Evolutionary conservation across 1,140 invertebrate genomes (phyloP), one percentile per base, ranked within the genome.

Genomic region (Trachymyrmex cornetzi): DNA sequence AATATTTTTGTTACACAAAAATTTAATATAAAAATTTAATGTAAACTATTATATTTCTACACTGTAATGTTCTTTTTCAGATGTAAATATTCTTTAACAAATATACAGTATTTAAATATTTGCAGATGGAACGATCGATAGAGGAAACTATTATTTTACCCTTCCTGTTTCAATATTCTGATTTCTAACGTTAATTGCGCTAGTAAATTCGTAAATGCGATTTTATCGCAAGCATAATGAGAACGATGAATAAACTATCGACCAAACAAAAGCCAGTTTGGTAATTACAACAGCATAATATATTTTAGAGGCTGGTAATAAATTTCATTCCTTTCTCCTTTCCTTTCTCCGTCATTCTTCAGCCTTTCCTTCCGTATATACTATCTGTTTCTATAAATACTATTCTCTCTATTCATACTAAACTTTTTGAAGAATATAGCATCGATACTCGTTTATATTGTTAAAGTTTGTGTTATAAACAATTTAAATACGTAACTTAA

Each of bases 201-300:
- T 67, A 53, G 66, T 66, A 80, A 66, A 80, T 67, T 80, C n/a
- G n/a, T 16, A 66, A 30, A 64, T 64, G 77, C 24, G 59, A 79
- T 64, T n/a, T 27, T n/a, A 30, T 48, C 75, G 19, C 75, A 3
- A 9, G 57, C 22, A 22, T 44, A 63, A 77, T 77, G 59, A 48
- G n/a, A 80, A 53, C 27, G 4, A n/a, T 53, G 77, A 67, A 53
- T 80, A 80, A 80, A 80, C 48, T 80, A 67, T 80, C 44, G 63
- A 67, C 48, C 44, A 80, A 80, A 67, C 48, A 80, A 67, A 80
- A 67, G 48, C 44, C 63, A 90, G 86, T 87, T 90, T 38, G 64
- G 75, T 92, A 92, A 92, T 92, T 91, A 91, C 85, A 88, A 87
- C 90, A 88, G 89, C 48, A 90, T 72, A 75, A 55, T 88, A 86